phyloP scores from a whole-genome alignment of 1,140 invertebrate species.

The Drosophila orena region DNA sequence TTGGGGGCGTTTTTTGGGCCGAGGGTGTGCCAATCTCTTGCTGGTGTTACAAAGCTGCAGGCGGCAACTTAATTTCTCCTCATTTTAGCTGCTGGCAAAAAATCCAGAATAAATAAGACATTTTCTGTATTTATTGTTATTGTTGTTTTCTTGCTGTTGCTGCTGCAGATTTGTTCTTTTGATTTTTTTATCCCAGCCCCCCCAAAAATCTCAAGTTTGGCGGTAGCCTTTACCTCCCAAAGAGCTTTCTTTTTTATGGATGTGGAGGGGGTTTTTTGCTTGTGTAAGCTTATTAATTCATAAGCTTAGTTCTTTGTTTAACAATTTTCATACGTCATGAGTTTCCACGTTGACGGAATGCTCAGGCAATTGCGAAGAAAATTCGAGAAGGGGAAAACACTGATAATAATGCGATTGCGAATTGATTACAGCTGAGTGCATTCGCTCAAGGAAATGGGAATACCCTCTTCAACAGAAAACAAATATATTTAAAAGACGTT shows the following conservation, averaged over 20 bases:
- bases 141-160: constrained; percentile 34
- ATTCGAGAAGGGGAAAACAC: background rate
- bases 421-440: constrained; percentile 31
- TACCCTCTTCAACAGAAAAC: constrained; percentile 22
- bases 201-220: constrained; percentile 20
- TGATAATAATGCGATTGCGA: constrained; percentile 39
- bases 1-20: constrained; percentile 5
- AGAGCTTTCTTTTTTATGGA: constrained; percentile 10
- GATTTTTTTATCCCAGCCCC: constrained; percentile 16
- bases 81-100: constrained; percentile 35
- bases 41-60: constrained; percentile 76
- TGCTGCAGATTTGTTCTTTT: constrained; percentile 9
- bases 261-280: constrained; percentile 50
- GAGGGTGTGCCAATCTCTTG: constrained; percentile 42
- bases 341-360: constrained; percentile 9
- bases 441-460: background rate
- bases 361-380: constrained; percentile 12
- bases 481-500: constrained; percentile 6
- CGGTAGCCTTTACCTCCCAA: background rate
- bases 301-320: constrained; percentile 55
- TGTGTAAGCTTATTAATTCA: constrained; percentile 69
- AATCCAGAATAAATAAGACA: constrained; percentile 73
- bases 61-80: constrained; percentile 77
- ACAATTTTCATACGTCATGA: constrained; percentile 41
- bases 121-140: constrained; percentile 51